phyloP scores from a whole-genome alignment of 2,113 vertebrate genomes.

The Ammospiza nelsoni region DNA sequence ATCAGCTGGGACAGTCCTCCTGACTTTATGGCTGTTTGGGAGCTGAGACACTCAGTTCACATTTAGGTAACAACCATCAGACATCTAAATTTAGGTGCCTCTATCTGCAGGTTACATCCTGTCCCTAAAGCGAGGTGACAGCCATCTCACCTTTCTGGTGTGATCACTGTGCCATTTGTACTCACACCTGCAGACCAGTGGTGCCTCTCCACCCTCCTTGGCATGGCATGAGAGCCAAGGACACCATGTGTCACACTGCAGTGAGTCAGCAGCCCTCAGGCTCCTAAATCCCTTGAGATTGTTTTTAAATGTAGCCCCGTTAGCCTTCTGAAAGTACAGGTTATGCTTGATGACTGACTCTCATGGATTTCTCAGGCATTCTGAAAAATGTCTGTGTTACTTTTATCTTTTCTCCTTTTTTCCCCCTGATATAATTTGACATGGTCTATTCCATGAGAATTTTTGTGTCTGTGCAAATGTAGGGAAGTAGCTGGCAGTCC shows the following conservation, averaged over 20 bases:
- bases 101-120: background rate
- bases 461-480: background rate
- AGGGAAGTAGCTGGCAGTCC: background rate
- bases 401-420: background rate
- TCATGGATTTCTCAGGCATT: background rate
- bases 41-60: background rate
- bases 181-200: rapidly evolving
- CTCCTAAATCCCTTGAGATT: background rate
- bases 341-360: background rate
- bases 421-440: background rate
- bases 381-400: background rate
- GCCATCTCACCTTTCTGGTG: background rate
- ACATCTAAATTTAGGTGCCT: background rate
- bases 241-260: background rate
- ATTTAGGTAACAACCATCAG: background rate
- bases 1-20: background rate
- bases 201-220: background rate
- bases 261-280: background rate
- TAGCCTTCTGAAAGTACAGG: background rate
- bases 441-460: background rate
- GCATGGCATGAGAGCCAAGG: background rate
- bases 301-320: background rate
- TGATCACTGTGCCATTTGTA: background rate
- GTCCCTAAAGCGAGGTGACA: background rate
- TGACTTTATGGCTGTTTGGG: background rate